phyloP scores from a whole-genome alignment of 2,113 vertebrate genomes.

The Tragelaphus buxtoni region DNA sequence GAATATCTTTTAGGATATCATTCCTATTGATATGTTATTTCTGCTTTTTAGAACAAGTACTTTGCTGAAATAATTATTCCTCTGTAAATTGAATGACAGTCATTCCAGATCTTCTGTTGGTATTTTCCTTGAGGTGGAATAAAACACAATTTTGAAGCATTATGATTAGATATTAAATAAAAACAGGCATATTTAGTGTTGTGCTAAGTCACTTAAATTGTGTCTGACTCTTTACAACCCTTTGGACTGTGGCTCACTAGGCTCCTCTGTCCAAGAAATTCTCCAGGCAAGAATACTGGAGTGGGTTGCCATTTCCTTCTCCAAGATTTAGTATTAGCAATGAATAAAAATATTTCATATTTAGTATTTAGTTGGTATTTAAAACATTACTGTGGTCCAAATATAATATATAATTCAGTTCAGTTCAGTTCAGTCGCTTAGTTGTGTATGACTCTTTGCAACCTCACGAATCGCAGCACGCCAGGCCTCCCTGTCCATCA shows the following conservation, averaged over 20 bases:
- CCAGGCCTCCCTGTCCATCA: too few species aligned
- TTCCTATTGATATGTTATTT: neutral
- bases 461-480: too few species aligned
- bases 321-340: neutral
- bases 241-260: neutral
- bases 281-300: neutral
- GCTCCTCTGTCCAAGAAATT: neutral
- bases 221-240: neutral
- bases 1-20: slow-evolving; percentile 1
- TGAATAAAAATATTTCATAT: slow-evolving; percentile 1
- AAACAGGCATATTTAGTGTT: neutral
- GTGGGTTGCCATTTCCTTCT: neutral
- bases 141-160: neutral
- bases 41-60: neutral
- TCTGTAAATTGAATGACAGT: slow-evolving; percentile 8
- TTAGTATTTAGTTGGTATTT: neutral
- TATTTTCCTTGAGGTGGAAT: slow-evolving; percentile 44
- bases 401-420: neutral
- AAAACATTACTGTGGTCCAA: slow-evolving; percentile 33
- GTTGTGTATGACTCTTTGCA: rapidly evolving
- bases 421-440: too few species aligned
- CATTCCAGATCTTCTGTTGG: neutral
- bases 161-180: neutral
- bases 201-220: neutral
- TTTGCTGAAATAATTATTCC: slow-evolving; percentile 45